These are phyloP conservation scores for Albula goreensis DNA, from an alignment of 2,113 vertebrate genomes.

Conservation along the genomic window DNA sequence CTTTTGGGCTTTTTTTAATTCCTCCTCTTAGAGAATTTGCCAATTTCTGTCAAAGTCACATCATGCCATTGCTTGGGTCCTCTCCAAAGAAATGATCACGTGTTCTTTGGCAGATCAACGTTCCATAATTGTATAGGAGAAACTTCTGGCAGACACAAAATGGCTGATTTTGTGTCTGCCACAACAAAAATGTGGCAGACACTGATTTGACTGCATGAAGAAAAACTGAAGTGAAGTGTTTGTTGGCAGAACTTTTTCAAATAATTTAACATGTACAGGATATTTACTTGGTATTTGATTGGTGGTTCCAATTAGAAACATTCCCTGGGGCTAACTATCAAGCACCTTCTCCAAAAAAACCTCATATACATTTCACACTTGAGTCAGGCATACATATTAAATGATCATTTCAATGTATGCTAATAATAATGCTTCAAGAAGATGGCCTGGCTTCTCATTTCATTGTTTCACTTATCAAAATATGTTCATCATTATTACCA, in stretches of 20 bases:
- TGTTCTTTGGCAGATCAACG: not conserved
- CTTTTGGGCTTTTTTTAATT: not conserved
- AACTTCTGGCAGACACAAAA: not conserved
- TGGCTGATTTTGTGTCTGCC: not conserved
- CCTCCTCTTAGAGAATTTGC: not conserved
- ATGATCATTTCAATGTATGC: not conserved
- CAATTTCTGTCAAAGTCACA: constrained; percentile 9
- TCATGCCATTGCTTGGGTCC: not conserved
- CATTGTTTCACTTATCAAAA: not conserved
- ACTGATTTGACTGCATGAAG: no score
- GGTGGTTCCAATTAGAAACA: not conserved
- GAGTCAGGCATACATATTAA: not conserved
- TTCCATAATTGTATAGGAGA: no score
- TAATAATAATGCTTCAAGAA: not conserved
- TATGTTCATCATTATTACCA: not conserved
- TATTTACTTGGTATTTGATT: not conserved
- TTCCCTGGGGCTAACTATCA: not conserved
- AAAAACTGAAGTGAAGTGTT: no score
- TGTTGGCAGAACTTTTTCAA: no score
- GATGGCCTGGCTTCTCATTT: not conserved
- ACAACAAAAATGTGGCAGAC: no score
- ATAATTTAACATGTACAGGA: not conserved
- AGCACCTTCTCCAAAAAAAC: not conserved
- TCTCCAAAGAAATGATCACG: not conserved
- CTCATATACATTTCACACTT: not conserved